Evolutionary conservation across 2,888 invertebrate species (phyloP), one percentile per base, ranked within the genome.

Genomic region (Candidula unifasciata): DNA sequence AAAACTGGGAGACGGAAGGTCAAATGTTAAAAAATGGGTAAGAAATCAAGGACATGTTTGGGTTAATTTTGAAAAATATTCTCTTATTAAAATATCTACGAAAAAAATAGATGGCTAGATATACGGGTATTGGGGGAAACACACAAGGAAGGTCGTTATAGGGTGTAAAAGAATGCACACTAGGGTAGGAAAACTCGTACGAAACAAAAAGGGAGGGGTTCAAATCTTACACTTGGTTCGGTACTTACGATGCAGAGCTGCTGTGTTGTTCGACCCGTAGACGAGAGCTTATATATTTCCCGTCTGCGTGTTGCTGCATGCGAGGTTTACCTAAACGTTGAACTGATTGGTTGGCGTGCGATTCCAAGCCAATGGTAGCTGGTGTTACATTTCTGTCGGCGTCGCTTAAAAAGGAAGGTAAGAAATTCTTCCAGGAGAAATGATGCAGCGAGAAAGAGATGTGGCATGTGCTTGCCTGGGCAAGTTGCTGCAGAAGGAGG

Each of bases 161-260:
- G 44, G 44, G 44, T 44, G 44, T 44, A 44, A 44, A 44, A 13
- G 44, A 44, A 44, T 6, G 44, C 44, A 44, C 44, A 44, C 44
- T 44, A 44, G 44, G 44, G 44, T 44, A 44, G 44, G 44, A 44
- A 44, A 44, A 44, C 6, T 44, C 13, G 44, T 1, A 44, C 44
- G 13, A 44, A 44, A 6, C 44, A 44, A 44, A 44, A 44, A 44
- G 44, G 44, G 44, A 13, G 44, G 44, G 13, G 44, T 44, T 44
- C 44, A 44, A 44, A 44, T 44, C 44, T 44, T 6, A 44, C 44
- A 44, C 44, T 44, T 44, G 6, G 6, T 44, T n/a, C n/a, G 68
- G 82, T 86, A 86, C 86, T 86, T 86, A 86, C 86, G 85, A 60
- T 85, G 83, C 66, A 66, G 73, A 81, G 85, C 85, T 85, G 86